A percentile compares a stretch with the other conserved stretches of the same genome.
These are phyloP conservation scores for Oncorhynchus nerka DNA, from an alignment of 2,113 vertebrate species.

Conservation along the genomic window DNA sequence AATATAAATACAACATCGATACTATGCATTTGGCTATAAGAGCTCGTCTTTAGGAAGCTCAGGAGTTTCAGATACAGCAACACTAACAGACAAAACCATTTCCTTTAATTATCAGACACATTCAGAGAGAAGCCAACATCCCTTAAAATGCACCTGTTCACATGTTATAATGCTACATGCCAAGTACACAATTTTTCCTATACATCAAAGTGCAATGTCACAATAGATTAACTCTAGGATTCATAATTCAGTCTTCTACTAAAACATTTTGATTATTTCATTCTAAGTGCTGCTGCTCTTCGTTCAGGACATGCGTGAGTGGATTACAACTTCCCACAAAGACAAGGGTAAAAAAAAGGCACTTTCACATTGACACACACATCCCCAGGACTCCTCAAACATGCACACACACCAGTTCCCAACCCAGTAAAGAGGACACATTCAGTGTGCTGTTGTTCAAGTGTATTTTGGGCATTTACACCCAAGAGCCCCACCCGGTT, in stretches of 20 bases:
- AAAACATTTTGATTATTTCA: slow-evolving; percentile 69
- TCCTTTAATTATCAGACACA: slow-evolving; percentile 74
- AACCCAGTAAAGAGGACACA: slow-evolving; percentile 59
- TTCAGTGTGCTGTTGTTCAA: slow-evolving; percentile 76
- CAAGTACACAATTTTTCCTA: slow-evolving; percentile 71
- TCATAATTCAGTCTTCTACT: slow-evolving; percentile 62
- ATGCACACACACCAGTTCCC: slow-evolving; percentile 19
- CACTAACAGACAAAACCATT: slow-evolving; percentile 65
- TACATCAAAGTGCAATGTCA: slow-evolving; percentile 85
- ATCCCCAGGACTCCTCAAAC: slow-evolving; percentile 30
- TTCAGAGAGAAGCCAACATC: slow-evolving; percentile 64
- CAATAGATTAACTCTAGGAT: slow-evolving; percentile 88
- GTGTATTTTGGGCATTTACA: slow-evolving; percentile 59
- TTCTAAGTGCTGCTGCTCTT: slow-evolving; percentile 72
- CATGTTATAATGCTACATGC: slow-evolving; percentile 79
- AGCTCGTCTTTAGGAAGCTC: slow-evolving; percentile 61
- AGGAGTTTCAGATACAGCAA: slow-evolving; percentile 65
- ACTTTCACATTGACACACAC: slow-evolving; percentile 65
- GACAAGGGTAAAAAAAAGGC: slow-evolving; percentile 70
- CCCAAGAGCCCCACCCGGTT: slow-evolving; percentile 67
- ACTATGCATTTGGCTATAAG: slow-evolving; percentile 71
- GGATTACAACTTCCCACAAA: slow-evolving; percentile 55
- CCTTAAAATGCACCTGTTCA: slow-evolving; percentile 68
- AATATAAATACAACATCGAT: slow-evolving; percentile 73
- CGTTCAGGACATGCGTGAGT: slow-evolving; percentile 68